Evolutionary conservation across 2,888 invertebrate species (phyloP), one percentile per base, ranked within the genome.

Genomic region (Chymomyza procnemis): DNA sequence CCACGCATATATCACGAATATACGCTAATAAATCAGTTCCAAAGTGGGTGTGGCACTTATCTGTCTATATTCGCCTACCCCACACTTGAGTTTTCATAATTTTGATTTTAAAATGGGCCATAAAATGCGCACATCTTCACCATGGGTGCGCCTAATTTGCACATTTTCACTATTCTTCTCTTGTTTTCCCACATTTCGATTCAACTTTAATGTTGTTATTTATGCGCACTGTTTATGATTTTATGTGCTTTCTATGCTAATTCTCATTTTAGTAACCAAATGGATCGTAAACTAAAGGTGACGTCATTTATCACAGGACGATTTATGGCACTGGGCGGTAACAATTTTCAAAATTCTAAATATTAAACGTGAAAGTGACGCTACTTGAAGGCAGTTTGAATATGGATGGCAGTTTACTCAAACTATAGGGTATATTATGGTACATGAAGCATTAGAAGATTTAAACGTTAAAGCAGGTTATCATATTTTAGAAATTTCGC

Each of bases 231-330:
- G 84, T 75, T 80, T 76, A 70, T 77, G 86, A 84, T 80, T 85
- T 88, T 87, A 88, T 88, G 77, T 72, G 64, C 73, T 78, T 87
- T 85, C 80, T 87, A 88, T 88, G 87, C 76, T 74, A 88, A 88
- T 80, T 78, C 58, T 12, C 54, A 18, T 9, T n/a, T 3, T 12
- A 34, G 50, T 60, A 59, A 56, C 14, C 62, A 61, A 48, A 60
- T 48, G 66, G 67, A 73, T 67, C 71, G 69, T 68, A 61, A 76
- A 73, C 80, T 75, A 69, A 78, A 81, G 81, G 81, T 81, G 79
- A 79, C 79, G 77, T 80, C 79, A 80, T 82, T 67, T 82, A 80
- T 80, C 80, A 80, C 54, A 22, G 4, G 46, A 46, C 18, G 57
- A 71, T 60, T 68, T 74, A 67, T 56, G 56, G n/a, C n/a, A 56